Base-by-base conservation (phyloP, 92 coral and sea anemone species). In the Pocillopora meandrina region DNA sequence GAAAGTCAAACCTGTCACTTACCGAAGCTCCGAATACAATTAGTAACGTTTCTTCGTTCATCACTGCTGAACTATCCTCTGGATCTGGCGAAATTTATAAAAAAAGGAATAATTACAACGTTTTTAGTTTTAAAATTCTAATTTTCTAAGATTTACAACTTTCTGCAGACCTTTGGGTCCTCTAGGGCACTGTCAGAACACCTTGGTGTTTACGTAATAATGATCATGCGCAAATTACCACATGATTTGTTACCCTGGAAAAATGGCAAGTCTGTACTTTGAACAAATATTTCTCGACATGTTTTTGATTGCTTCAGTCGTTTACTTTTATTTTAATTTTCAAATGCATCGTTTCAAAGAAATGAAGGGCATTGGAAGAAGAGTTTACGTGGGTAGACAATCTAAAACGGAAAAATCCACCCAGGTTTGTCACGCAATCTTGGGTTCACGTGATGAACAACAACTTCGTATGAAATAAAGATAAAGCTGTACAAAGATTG, bases 11-110 rank as follows among this genome's bases (percentile, higher is more conserved):
- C 12, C 9, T 85, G 56, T n/a, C 67, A 89, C 99, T 89, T 86
- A 94, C 99, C 94, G 99, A 96, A 9, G 99, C 99, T 47, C 99
- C 99, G 65, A 96, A 92, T 11, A 96, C 91, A 35, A 94, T 91
- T 12, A 94, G 88, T 65, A 93, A 47, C 21, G 95, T 92, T 67
- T 55, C 82, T n/a, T 66, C 75, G 36, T 58, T 55, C 87, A 75
- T 84, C 19, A 6, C 72, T 63, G 78, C 47, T 6, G 86, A 74
- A 73, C 71, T 73, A 20, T 72, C 68, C 21, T 82, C 79, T 61
- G 17, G 20, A 23, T 70, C 86, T 82, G 71, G 0, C 17, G 52
- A 35, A 72, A 82, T 72, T 72, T 1, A 15, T 1, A 23, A 17
- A 7, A 21, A 63, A 7, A 11, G 6, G 18, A 63, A 17, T 5